phyloP scores from a whole-genome alignment of 1,140 invertebrate species.

The Hetaerina americana region DNA sequence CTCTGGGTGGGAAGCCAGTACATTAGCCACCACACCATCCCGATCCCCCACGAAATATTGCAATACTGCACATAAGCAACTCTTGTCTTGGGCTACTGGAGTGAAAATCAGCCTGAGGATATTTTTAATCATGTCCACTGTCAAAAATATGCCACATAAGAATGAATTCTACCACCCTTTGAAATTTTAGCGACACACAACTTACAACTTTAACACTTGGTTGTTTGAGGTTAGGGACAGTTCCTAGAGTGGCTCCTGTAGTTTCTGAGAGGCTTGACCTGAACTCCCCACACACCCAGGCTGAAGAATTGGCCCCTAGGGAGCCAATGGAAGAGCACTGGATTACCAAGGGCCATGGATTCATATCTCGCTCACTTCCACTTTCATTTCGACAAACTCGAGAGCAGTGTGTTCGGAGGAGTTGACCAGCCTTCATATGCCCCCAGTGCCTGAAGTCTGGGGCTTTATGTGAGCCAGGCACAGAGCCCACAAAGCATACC shows the following conservation, averaged over 20 bases:
- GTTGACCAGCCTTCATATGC: conserved; percentile 47
- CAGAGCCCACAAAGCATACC: conserved; percentile 72
- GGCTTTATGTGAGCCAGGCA: conserved; percentile 63
- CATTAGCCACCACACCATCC: too few relatives aligned
- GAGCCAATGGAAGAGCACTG: conserved; percentile 88
- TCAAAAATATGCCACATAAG: too few relatives aligned
- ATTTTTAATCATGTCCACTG: too few relatives aligned
- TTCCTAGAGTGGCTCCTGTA: not conserved
- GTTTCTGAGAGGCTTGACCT: conserved; percentile 41
- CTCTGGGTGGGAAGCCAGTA: too few relatives aligned
- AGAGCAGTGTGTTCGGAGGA: conserved; percentile 41
- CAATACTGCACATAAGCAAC: too few relatives aligned
- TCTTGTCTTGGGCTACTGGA: too few relatives aligned
- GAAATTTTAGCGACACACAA: not conserved
- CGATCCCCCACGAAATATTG: too few relatives aligned
- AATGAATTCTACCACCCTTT: not conserved
- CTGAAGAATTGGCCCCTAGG: conserved; percentile 52
- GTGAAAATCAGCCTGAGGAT: too few relatives aligned
- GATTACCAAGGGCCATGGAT: conserved; percentile 54
- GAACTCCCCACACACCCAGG: conserved; percentile 56
- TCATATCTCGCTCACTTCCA: too few relatives aligned
- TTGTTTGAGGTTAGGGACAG: not conserved
- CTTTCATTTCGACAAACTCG: too few relatives aligned
- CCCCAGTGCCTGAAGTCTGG: conserved; percentile 47
- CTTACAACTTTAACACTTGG: conserved; percentile 27